Base-by-base conservation (phyloP, 2,888 invertebrate species). In the Dichetophora obliterata region DNA sequence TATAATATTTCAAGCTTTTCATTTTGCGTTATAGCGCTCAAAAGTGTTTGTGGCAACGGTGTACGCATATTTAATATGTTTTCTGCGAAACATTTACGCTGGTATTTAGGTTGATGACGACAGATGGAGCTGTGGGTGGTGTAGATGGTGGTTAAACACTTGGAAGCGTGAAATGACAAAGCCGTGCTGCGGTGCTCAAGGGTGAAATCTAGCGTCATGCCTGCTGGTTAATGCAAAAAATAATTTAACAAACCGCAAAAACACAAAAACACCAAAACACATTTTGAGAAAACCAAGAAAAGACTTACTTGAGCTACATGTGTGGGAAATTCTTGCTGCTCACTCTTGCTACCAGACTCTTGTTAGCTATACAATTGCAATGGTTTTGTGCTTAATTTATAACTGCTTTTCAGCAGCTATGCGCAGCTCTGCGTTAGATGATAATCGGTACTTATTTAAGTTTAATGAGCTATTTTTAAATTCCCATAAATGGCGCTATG, bases 391-490 rank as follows among this genome's bases (percentile, higher is more conserved):
- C 63, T 19, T 43, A 43, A 43, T 43, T 43, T 43, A 43, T 43
- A 43, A 43, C 43, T 43, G 43, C n/a, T 43, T 43, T 43, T 43
- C 43, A 43, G 43, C 14, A 43, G 43, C 43, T 43, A 3, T 43
- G 14, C 43, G 3, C 43, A 11, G 43, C 14, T 43, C 43, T 43
- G 43, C 43, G 43, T 43, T 43, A 14, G 43, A 43, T 43, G 43
- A 43, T 43, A 43, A 43, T 50, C 68, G 73, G 70, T 61, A 74
- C 43, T 80, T 82, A 86, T 86, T 85, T 84, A 84, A 85, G 83
- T 85, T 85, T 86, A 86, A 85, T 86, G 85, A 83, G 86, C 85
- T 82, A 83, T 86, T 86, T 86, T 86, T 83, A 83, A 84, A 85
- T 80, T 82, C 84, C 82, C 84, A 84, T 85, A 83, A 84, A 83